A percentile compares a stretch with the other conserved stretches of the same genome.
Evolutionary conservation across 2,113 vertebrate genomes (phyloP).

Genomic region (Scomber colias): DNA sequence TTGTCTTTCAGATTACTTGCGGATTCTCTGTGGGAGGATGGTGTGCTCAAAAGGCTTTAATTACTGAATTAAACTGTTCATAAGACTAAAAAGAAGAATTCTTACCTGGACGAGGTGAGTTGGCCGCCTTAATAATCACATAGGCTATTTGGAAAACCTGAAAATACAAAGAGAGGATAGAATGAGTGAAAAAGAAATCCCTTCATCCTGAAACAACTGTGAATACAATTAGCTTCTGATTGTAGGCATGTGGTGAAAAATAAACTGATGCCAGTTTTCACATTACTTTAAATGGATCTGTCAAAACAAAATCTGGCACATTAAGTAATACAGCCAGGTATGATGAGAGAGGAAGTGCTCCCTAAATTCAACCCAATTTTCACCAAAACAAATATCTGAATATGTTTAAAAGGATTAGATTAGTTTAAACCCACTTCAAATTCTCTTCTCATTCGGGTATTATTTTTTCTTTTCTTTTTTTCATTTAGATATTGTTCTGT

Average conservation of each 20-base stretch:
- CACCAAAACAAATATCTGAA: neutral
- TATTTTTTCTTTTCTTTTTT: neutral
- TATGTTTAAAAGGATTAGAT: too few relatives aligned
- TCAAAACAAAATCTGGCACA: neutral
- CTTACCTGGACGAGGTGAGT: constrained; percentile 93
- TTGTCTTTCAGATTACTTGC: neutral
- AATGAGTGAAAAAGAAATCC: neutral
- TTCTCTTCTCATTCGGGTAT: too few relatives aligned
- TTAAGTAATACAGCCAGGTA: neutral
- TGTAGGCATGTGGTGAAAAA: too few relatives aligned
- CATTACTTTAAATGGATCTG: neutral
- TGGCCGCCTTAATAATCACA: constrained; percentile 96
- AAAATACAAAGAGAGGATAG: constrained; percentile 22
- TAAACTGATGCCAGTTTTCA: neutral
- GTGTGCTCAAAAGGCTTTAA: constrained; percentile 17
- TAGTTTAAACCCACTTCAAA: too few relatives aligned
- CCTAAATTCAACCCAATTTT: neutral
- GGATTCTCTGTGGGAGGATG: constrained; percentile 20
- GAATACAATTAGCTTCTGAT: too few relatives aligned
- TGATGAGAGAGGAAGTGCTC: neutral
- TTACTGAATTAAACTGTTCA: constrained; percentile 9
- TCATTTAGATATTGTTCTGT: neutral
- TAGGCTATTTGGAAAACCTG: constrained; percentile 98
- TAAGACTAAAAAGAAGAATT: neutral
- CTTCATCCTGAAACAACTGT: too few relatives aligned